Conservation (phyloP, 2,113 vertebrate species). For the Steatornis caripensis region DNA sequence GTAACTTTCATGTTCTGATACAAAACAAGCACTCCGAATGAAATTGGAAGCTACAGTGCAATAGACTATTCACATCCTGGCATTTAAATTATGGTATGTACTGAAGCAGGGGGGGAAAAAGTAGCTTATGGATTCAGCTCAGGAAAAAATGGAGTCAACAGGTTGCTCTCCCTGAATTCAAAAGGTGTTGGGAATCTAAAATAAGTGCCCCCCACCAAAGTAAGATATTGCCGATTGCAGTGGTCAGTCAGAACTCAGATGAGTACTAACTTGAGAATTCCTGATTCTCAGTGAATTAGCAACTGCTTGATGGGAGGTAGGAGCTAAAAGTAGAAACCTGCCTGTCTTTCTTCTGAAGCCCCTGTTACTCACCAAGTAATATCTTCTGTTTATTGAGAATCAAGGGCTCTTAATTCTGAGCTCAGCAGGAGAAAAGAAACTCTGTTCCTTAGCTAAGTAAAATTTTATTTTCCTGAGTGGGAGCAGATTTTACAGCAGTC, state of each 20-base stretch:
- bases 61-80: neutral
- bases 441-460: neutral
- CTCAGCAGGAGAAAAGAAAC: neutral
- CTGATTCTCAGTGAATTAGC: neutral
- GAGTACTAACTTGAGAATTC: neutral
- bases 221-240: neutral
- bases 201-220: neutral
- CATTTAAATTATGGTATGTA: neutral
- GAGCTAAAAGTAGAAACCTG: neutral
- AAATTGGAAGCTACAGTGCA: neutral
- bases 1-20: neutral
- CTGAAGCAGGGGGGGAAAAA: neutral
- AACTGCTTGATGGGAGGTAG: neutral
- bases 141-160: neutral
- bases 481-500: neutral
- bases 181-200: neutral
- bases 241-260: neutral
- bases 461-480: neutral
- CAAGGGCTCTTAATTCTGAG: neutral
- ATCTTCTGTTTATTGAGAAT: neutral
- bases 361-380: neutral
- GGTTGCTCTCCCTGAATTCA: neutral
- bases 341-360: neutral
- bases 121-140: neutral
- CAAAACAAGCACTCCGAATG: neutral